Evolutionary conservation across 2,888 invertebrate species (phyloP), one percentile per base, ranked within the genome.

Genomic region (Campopleginae sp.): DNA sequence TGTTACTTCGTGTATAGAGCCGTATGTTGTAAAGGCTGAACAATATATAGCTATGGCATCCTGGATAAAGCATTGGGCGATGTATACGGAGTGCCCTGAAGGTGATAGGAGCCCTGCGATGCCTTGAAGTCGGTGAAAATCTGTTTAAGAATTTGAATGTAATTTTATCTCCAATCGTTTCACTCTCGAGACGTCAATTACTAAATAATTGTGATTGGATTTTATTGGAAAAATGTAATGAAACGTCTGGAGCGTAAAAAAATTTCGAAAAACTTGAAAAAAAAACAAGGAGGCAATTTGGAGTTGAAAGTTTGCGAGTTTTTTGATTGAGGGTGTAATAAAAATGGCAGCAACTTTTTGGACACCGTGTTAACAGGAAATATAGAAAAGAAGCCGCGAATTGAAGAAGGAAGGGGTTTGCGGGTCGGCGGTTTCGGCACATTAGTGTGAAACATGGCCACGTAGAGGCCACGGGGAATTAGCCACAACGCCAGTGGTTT

Each of bases 371-470:
- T 27, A 27, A 27, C 58, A 44, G 19, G 19, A 19, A 70, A 78
- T 70, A 78, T 58, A 58, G 17, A 44, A 46, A 44, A 46, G 44
- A 14, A 17, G 72, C 33, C 19, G 63, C 31, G 75, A 23, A 77
- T 74, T 46, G 76, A 75, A 76, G 72, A 44, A 80, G 80, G 74
- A 61, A 80, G 51, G 80, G 68, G 77, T 74, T 80, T 80, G 80
- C 46, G 77, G 82, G 77, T 82, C 76, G 63, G 85, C 80, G 85
- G 82, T 82, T 85, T 82, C 82, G 80, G 85, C 85, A 68, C 85
- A 85, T 85, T 85, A 85, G 85, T 72, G 85, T 85, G 85, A 82
- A 85, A 85, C 85, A 85, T 82, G 82, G 85, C 85, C 85, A 72
- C 82, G 82, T 19, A 51, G 76, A 79, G 85, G 79, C 85, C 77